A percentile compares a stretch with the other conserved stretches of the same genome.
These are phyloP conservation scores for Spheniscus mendiculus DNA, from an alignment of 2,113 vertebrate species.

Conservation along the genomic window DNA sequence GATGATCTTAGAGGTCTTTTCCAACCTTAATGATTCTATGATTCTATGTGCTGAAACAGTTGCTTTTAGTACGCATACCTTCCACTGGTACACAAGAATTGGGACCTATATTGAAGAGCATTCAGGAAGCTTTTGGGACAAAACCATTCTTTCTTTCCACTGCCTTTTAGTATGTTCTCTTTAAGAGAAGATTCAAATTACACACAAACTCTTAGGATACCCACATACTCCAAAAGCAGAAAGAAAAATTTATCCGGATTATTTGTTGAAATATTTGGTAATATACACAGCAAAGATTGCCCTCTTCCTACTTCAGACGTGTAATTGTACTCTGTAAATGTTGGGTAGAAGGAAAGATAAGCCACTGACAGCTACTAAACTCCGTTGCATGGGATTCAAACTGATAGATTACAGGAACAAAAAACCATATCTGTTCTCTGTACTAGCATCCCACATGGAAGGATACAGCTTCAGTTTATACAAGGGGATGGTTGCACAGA, in stretches of 20 bases:
- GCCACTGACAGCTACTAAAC: neutral
- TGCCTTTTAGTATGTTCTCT: neutral
- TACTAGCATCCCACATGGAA: neutral
- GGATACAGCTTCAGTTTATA: neutral
- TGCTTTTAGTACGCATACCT: neutral
- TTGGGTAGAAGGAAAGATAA: neutral
- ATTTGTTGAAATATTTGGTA: neutral
- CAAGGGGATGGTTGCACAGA: fast-evolving
- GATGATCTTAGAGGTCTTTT: too few relatives aligned
- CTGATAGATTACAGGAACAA: neutral
- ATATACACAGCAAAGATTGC: neutral
- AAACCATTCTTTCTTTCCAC: neutral
- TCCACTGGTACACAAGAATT: neutral
- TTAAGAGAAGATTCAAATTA: neutral
- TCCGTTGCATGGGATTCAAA: neutral
- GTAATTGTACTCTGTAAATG: neutral
- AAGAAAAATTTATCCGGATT: neutral
- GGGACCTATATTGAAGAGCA: neutral
- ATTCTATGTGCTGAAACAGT: neutral
- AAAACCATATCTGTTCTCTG: neutral
- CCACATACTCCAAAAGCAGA: neutral
- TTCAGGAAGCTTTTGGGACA: neutral
- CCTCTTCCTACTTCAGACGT: fast-evolving
- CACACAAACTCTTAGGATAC: neutral
- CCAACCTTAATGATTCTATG: too few relatives aligned